A percentile compares a stretch with the other conserved stretches of the same genome.
Conservation (phyloP, 2,888 invertebrate species). For the Cordilura impudica region DNA sequence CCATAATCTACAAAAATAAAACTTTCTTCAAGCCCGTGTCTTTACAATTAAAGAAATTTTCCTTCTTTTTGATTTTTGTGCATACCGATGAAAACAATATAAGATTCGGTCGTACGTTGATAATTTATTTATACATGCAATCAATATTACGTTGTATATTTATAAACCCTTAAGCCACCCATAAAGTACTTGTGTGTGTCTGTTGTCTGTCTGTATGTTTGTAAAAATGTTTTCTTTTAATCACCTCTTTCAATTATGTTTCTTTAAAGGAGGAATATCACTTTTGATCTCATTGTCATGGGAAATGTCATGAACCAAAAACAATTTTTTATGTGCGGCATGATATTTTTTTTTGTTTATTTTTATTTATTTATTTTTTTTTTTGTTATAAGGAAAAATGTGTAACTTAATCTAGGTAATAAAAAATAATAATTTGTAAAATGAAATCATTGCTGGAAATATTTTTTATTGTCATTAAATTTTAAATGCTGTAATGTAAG, state of each 20-base stretch:
- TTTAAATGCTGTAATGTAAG: no score
- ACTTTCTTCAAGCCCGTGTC: no score
- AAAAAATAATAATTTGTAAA: no score
- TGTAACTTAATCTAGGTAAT: no score
- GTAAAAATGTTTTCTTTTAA: conserved; percentile 13
- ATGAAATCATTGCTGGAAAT: no score
- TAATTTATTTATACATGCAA: conserved; percentile 13
- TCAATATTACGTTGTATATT: conserved; percentile 43
- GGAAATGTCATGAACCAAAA: conserved; percentile 62
- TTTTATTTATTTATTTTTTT: no score
- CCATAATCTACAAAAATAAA: no score
- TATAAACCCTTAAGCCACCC: conserved; percentile 60
- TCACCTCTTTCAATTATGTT: conserved; percentile 54
- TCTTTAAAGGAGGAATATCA: conserved; percentile 54
- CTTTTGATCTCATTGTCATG: conserved; percentile 63
- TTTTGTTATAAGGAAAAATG: no score
- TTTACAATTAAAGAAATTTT: no score
- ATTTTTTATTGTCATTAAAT: no score
- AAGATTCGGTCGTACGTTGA: not conserved
- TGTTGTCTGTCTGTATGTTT: conserved; percentile 16
- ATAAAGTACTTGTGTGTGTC: conserved; percentile 42
- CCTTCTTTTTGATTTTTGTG: no score
- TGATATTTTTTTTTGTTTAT: conserved; percentile 20
- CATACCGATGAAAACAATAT: no score
- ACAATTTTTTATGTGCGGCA: conserved; percentile 53